Base-by-base conservation (phyloP, 2,797 vertebrate genomes). In the Chlorospingus flavigularis region DNA sequence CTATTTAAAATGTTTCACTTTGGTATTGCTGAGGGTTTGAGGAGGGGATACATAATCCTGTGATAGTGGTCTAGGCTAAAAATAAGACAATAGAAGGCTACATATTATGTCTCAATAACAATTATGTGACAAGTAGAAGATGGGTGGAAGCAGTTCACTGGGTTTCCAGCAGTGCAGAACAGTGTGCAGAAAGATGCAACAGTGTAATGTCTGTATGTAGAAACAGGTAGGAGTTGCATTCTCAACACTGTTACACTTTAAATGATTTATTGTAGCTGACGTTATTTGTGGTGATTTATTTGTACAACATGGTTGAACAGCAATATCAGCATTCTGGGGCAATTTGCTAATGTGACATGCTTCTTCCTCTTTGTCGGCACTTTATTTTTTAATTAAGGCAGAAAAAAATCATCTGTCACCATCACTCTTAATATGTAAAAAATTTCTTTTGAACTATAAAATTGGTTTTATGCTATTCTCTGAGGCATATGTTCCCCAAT, bases 241-340 rank as follows among this genome's bases (percentile, higher is more conserved):
- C 24, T 91, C 73, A 78, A 62, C 35, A 33, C 8, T 77, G 43
- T 43, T 90, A 73, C 33, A 70, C 65, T 82, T 88, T 33, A 58
- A 76, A 61, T 92, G 58, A 90, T 92, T 94, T 85, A 91, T 93
- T 84, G 58, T 43, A 63, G 24, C 35, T 76, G 51, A 77, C 5
- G 7, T 76, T 86, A 85, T 72, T 95, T 80, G 23, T 58, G 19
- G 55, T 90, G 87, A 92, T 94, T 95, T 94, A 93, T 94, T 92
- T 86, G 17, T 63, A 66, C 55, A 92, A 57, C 11, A 13, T 35
- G 39, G 43, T 15, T 86, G 51, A 96, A 91, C 26, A 91, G 14
- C 18, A 47, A 40, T 78, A 88, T 66, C 62, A 80, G 54, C 35
- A 70, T 92, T 90, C 73, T 75, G 43, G 81, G 61, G 21, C 45